phyloP scores from a whole-genome alignment of 2,888 invertebrate genomes.

The Apantesis nais region DNA sequence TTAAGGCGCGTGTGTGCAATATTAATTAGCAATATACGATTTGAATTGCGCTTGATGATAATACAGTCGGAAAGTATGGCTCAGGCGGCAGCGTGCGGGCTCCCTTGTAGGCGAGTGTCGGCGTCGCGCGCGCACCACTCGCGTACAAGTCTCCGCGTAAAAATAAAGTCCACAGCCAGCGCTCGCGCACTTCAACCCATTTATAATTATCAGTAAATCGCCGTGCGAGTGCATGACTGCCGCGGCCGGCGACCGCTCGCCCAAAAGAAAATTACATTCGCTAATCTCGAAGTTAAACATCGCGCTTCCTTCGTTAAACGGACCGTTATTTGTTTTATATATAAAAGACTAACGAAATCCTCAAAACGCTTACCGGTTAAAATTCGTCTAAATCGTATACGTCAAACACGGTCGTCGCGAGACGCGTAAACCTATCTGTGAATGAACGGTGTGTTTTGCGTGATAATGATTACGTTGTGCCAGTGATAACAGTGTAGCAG shows the following conservation, averaged over 20 bases:
- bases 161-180: constrained; percentile 83
- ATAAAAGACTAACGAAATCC: constrained; percentile 60
- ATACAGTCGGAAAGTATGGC: constrained; percentile 67
- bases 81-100: constrained; percentile 63
- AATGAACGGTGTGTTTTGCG: constrained; percentile 67
- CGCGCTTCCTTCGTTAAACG: constrained; percentile 54
- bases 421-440: constrained; percentile 59
- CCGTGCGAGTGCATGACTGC: constrained; percentile 80
- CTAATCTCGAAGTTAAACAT: constrained; percentile 64
- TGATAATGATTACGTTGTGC: constrained; percentile 68
- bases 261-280: constrained; percentile 70
- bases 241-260: constrained; percentile 76
- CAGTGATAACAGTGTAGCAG: constrained; percentile 74
- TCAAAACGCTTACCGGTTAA: constrained; percentile 58
- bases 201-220: constrained; percentile 86
- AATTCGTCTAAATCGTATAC: constrained; percentile 62
- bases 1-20: constrained; percentile 72
- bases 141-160: constrained; percentile 82
- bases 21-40: constrained; percentile 76
- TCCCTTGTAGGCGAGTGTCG: constrained; percentile 71
- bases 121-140: constrained; percentile 76
- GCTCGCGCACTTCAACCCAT: constrained; percentile 82
- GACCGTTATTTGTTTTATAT: constrained; percentile 64
- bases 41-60: constrained; percentile 74
- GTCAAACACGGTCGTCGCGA: constrained; percentile 66